phyloP scores from a whole-genome alignment of 2,888 invertebrate genomes.

The Cotesia congregata region DNA sequence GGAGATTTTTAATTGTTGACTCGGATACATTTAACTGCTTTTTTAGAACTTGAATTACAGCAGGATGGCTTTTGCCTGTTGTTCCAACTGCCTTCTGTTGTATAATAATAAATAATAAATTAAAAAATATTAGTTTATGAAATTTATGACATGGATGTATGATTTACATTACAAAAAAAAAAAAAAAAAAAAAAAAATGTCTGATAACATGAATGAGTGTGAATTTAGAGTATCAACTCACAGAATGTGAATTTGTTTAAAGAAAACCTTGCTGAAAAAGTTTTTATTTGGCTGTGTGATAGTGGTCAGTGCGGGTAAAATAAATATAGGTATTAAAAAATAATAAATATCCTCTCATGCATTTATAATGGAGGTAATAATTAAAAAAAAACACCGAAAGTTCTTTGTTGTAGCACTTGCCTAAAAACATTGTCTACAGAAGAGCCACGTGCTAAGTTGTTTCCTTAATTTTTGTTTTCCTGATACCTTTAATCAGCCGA shows the following conservation, averaged over 20 bases:
- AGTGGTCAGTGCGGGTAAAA: conserved; percentile 28
- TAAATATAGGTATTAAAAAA: not conserved
- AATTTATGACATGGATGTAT: not conserved
- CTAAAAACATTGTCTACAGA: conserved; percentile 66
- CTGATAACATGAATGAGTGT: too few relatives aligned
- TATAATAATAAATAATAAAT: not conserved
- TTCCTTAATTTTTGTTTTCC: conserved; percentile 62
- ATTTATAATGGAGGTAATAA: conserved; percentile 20
- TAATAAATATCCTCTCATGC: not conserved
- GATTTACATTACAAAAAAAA: too few relatives aligned
- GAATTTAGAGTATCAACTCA: too few relatives aligned
- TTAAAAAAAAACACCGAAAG: conserved; percentile 34
- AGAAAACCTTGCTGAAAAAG: too few relatives aligned
- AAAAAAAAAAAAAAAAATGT: too few relatives aligned
- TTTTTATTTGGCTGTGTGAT: not conserved
- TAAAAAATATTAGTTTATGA: not conserved
- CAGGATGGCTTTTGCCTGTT: conserved; percentile 64
- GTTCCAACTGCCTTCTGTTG: conserved; percentile 61
- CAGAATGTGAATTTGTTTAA: too few relatives aligned
- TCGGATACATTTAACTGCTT: conserved; percentile 77
- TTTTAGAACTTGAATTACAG: conserved; percentile 69
- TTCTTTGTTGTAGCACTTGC: conserved; percentile 58
- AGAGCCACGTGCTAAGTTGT: conserved; percentile 64
- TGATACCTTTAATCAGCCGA: conserved; percentile 59
- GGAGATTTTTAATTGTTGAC: conserved; percentile 77